phyloP scores from a whole-genome alignment of 2,113 vertebrate genomes.

The Progne subis region DNA sequence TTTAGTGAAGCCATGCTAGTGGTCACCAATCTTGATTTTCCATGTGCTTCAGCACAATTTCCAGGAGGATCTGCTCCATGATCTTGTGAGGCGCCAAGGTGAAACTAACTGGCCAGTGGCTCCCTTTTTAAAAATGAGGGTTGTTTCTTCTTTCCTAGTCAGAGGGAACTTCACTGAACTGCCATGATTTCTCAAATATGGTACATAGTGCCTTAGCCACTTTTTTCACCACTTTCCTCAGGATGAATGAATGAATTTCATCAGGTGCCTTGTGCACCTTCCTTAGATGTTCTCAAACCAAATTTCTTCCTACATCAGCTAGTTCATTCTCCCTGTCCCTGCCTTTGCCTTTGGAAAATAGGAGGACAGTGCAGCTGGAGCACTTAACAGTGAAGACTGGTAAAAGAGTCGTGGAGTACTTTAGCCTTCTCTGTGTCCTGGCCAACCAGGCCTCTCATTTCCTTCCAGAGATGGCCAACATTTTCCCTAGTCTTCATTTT shows the following conservation, averaged over 20 bases:
- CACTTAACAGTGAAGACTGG: background rate
- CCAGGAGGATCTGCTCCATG: background rate
- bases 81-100: background rate
- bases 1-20: background rate
- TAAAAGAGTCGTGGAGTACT: background rate
- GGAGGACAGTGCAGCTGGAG: background rate
- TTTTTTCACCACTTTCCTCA: background rate
- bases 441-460: background rate
- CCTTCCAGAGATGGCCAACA: background rate
- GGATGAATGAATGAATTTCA: background rate
- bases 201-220: background rate
- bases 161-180: rapidly evolving
- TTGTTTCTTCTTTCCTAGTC: background rate
- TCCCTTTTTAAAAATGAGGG: background rate
- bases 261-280: background rate
- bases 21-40: background rate
- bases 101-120: background rate
- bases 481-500: background rate
- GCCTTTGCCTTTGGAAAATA: background rate
- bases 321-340: background rate
- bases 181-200: background rate
- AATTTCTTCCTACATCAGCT: background rate
- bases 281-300: background rate
- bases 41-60: background rate
- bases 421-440: background rate